Conservation (phyloP, 2,888 invertebrate species). For the Parasteatoda lunata region DNA sequence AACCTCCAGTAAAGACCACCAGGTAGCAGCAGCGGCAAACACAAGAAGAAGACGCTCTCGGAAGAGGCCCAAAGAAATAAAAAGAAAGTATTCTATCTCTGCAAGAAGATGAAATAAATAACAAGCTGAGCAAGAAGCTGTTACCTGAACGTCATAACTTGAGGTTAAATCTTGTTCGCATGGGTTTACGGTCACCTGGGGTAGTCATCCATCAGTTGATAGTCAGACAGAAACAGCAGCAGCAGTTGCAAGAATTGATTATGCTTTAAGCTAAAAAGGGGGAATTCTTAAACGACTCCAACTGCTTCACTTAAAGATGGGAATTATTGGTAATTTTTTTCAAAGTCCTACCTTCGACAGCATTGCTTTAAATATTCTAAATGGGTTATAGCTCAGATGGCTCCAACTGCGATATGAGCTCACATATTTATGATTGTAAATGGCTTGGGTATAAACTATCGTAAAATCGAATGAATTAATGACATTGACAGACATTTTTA, state of each 20-base stretch:
- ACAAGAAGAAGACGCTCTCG: slow-evolving; percentile 15
- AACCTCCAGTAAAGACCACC: slow-evolving; percentile 14
- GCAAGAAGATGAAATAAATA: slow-evolving; percentile 27
- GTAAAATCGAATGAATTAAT: no score
- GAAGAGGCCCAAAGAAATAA: slow-evolving; percentile 3
- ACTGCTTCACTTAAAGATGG: background rate
- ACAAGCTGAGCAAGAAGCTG: slow-evolving; percentile 33
- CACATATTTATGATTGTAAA: no score
- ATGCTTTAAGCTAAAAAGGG: slow-evolving; percentile 12
- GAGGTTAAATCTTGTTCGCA: slow-evolving; percentile 54
- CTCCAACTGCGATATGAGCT: no score
- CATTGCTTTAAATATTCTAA: no score
- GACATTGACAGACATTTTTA: no score
- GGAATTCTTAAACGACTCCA: background rate
- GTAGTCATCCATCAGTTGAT: slow-evolving; percentile 34
- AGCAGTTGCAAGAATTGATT: slow-evolving; percentile 33
- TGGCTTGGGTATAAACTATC: no score
- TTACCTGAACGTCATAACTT: slow-evolving; percentile 48
- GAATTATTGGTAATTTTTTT: slow-evolving; percentile 20
- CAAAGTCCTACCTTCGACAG: background rate
- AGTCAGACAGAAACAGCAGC: slow-evolving; percentile 15
- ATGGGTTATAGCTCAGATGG: no score
- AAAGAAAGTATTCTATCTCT: background rate
- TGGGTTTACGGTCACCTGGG: slow-evolving; percentile 15
- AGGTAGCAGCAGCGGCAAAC: background rate